Base-by-base conservation (phyloP, 2,113 vertebrate species). In the Caranx melampygus region DNA sequence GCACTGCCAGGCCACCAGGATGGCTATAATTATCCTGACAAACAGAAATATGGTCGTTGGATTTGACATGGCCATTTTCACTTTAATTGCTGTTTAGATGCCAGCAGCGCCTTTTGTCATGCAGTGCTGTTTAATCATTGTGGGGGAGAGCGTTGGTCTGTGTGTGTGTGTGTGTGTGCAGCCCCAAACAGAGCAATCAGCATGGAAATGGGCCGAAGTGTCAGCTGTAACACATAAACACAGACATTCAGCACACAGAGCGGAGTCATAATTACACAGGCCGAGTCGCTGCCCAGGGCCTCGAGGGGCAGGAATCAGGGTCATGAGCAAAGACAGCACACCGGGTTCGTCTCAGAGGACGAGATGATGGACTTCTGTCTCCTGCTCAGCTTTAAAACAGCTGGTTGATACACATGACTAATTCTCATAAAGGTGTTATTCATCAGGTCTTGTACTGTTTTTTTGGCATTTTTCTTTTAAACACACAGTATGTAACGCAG, bases 11-110 rank as follows among this genome's bases (percentile, higher is more conserved):
- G 54, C 55, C 73, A 79, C 61, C 66, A 60, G 4, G 31, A 75
- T 55, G 52, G 55, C 40, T 51, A 73, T 79, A 78, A 91, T 87
- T 86, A 90, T 82, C 67, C 31, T 44, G 78, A 86, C 75, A 76
- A 91, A 81, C 44, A 42, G 75, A 82, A 86, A 75, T 82, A 78
- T 58, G 67, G 83, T 72, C n/a, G 54, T 58, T 78, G 58, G 61
- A 85, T 88, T 82, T 82, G 75, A 85, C 79, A 63, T 20, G 67
- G 60, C 71, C 73, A 71, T 87, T 89, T 81, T 69, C 66, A 26
- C 80, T 74, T 59, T 75, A 82, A 91, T 85, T 84, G 87, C 73
- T 57, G 75, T 86, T 75, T 85, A 64, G 72, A 66, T 69, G 68
- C 83, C 87, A 72, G 61, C 49, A 69, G 79, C 44, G 9, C 59